Conservation (phyloP, 1,140 invertebrate genomes). For the Caenorhabditis briggsae region DNA sequence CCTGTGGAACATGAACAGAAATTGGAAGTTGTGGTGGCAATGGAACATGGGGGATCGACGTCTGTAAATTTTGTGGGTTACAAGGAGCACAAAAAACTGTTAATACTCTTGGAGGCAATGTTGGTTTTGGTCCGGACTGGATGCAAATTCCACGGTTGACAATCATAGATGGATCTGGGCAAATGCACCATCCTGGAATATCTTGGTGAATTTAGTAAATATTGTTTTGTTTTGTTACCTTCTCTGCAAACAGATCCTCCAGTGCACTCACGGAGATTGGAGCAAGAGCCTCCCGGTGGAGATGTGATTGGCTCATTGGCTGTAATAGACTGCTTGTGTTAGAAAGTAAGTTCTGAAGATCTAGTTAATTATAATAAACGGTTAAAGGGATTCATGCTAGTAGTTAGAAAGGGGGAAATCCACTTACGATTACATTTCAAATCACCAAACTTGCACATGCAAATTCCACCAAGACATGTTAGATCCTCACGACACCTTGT, state of each 20-base stretch:
- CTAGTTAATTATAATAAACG: neutral
- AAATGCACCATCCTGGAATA: conserved; percentile 71
- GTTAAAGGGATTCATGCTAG: neutral
- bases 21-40: conserved; percentile 55
- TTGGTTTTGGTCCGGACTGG: conserved; percentile 65
- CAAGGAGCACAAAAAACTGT: neutral
- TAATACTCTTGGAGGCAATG: conserved; percentile 56
- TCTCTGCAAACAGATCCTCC: conserved; percentile 71
- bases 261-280: conserved; percentile 68
- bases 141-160: conserved; percentile 71
- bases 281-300: conserved; percentile 72
- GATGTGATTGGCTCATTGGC: conserved; percentile 64
- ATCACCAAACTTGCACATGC: conserved; percentile 57
- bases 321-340: conserved; percentile 45
- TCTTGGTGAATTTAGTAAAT: neutral
- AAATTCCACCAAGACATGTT: conserved; percentile 50
- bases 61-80: neutral
- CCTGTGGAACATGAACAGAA: conserved; percentile 27
- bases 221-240: neutral
- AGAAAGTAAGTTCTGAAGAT: no score
- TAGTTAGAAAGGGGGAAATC: conserved; percentile 27
- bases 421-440: conserved; percentile 57
- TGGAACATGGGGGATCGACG: conserved; percentile 41
- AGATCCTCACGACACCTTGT: conserved; percentile 58
- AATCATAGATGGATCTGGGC: conserved; percentile 73